These are phyloP conservation scores for Tachycineta bicolor DNA, from an alignment of 2,113 vertebrate species.

Conservation along the genomic window DNA sequence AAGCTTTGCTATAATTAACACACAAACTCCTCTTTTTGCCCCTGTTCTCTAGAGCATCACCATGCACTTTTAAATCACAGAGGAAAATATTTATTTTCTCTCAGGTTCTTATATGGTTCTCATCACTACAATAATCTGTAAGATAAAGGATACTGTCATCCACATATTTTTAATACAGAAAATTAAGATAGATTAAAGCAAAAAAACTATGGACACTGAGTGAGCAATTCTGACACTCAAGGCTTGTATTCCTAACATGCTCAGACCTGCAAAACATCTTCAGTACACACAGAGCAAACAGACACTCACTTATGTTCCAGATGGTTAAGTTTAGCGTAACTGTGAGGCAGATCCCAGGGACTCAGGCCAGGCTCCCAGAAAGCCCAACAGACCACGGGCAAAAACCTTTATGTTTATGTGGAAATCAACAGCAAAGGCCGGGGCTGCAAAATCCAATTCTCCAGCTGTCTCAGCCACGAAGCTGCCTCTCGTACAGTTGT, in stretches of 20 bases:
- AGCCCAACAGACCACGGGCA: fast-evolving
- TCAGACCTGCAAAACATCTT: not conserved
- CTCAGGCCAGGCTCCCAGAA: not conserved
- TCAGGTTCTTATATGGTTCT: not conserved
- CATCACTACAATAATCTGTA: not conserved
- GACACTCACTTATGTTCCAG: not conserved
- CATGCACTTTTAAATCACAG: not conserved
- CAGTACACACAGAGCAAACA: not conserved
- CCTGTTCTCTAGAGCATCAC: not conserved
- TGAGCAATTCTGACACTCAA: not conserved
- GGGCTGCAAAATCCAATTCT: not conserved
- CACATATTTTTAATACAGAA: not conserved
- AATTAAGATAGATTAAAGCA: not conserved
- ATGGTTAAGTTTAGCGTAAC: not conserved
- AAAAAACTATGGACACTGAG: not conserved
- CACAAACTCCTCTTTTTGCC: not conserved
- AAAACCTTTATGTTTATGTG: not conserved
- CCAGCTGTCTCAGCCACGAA: not conserved
- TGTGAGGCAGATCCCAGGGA: not conserved
- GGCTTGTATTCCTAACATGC: not conserved
- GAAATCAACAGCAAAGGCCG: not conserved
- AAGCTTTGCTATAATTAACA: not conserved
- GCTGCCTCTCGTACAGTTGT: fast-evolving
- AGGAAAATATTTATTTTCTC: not conserved
- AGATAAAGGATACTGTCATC: not conserved